Conservation (phyloP, 1,140 invertebrate genomes). For the Pseudachorutes palmiensis region DNA sequence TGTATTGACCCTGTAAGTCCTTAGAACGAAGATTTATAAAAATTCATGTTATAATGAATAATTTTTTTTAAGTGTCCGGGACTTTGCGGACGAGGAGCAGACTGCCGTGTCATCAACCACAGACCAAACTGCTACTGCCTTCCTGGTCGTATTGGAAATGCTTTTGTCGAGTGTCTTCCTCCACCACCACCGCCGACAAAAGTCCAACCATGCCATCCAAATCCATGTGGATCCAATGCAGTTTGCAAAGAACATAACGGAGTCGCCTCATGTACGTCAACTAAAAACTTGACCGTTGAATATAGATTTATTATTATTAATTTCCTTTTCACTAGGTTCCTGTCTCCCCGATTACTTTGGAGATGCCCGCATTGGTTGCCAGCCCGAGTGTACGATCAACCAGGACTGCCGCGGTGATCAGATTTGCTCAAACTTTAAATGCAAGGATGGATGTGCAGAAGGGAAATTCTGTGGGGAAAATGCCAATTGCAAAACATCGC, state of each 20-base stretch:
- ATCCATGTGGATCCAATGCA: conserved; percentile 41
- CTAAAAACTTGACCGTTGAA: not conserved
- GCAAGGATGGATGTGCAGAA: conserved; percentile 50
- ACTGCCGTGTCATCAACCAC: conserved; percentile 57
- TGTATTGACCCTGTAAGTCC: conserved; percentile 48
- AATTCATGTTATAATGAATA: conserved; percentile 1
- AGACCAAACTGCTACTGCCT: conserved; percentile 59
- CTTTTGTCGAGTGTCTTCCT: conserved; percentile 33
- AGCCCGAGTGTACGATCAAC: conserved; percentile 51
- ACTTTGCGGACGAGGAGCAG: conserved; percentile 61
- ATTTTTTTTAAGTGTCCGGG: conserved; percentile 50
- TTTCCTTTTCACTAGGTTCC: conserved; percentile 50
- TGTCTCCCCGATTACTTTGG: too few species aligned
- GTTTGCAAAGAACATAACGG: conserved; percentile 58
- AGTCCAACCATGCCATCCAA: conserved; percentile 38
- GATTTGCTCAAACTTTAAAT: conserved; percentile 52
- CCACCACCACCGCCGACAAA: conserved; percentile 30
- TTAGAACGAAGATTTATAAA: not conserved
- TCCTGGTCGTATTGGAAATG: not conserved
- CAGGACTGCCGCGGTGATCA: conserved; percentile 54
- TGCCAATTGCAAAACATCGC: conserved; percentile 46
- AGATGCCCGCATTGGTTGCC: conserved; percentile 44
- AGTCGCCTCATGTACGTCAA: conserved; percentile 42
- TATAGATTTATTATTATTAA: conserved; percentile 62
- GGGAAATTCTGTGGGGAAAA: conserved; percentile 75